Evolutionary conservation across 2,888 invertebrate species (phyloP).

Genomic region (Sympetrum striolatum): DNA sequence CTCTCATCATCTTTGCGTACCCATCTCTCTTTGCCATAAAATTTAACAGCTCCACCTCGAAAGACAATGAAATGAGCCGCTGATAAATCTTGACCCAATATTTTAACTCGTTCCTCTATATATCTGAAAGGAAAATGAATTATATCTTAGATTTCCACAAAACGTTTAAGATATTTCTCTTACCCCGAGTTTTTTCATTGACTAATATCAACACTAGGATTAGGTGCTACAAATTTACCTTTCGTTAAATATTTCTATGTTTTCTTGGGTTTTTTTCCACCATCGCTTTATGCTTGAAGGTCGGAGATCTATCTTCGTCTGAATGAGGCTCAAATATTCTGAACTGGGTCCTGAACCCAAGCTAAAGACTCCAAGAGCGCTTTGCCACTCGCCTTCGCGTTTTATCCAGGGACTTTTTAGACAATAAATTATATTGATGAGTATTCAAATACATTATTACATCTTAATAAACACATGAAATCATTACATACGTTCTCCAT

Average conservation of each 20-base stretch:
- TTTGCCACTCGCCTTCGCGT: slow-evolving; percentile 66
- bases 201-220: neutral
- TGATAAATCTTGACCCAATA: slow-evolving; percentile 81
- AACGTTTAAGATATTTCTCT: neutral
- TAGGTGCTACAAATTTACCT: neutral
- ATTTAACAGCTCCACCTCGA: slow-evolving; percentile 77
- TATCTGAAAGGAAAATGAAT: slow-evolving; percentile 59
- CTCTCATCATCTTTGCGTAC: slow-evolving; percentile 61
- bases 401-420: slow-evolving; percentile 64
- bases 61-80: slow-evolving; percentile 83
- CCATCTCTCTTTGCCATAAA: slow-evolving; percentile 63
- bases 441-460: too few species aligned
- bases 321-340: slow-evolving; percentile 60
- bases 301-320: slow-evolving; percentile 61
- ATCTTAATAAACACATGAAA: neutral
- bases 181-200: too few species aligned
- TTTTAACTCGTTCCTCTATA: slow-evolving; percentile 66
- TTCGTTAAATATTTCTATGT: slow-evolving; percentile 60
- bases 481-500: neutral
- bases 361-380: slow-evolving; percentile 66
- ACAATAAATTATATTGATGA: neutral
- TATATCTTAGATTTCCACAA: neutral
- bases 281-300: slow-evolving; percentile 61
- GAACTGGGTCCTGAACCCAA: slow-evolving; percentile 63
- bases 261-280: slow-evolving; percentile 63